phyloP scores from a whole-genome alignment of 2,113 vertebrate genomes.

The Myiopsitta monachus region DNA sequence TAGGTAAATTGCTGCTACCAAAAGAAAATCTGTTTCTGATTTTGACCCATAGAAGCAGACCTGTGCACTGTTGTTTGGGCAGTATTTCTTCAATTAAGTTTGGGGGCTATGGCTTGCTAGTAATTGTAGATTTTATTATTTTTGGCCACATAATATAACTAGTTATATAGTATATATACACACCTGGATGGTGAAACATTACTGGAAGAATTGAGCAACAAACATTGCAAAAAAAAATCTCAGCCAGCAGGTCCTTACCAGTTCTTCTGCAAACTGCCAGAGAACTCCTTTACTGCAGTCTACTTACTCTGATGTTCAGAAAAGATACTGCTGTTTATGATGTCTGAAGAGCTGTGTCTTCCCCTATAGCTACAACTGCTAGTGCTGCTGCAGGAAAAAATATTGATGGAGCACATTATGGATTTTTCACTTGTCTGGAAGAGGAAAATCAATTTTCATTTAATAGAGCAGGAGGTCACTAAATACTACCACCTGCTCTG shows the following conservation, averaged over 20 bases:
- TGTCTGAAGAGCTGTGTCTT: not conserved
- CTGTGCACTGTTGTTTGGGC: not conserved
- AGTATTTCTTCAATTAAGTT: not conserved
- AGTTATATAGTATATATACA: not conserved
- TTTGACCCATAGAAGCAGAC: not conserved
- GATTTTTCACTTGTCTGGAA: conserved; percentile 36
- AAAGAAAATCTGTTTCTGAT: not conserved
- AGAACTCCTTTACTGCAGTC: not conserved
- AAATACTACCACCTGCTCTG: conserved; percentile 7
- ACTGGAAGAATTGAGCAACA: not conserved
- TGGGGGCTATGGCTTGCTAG: not conserved
- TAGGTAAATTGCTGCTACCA: not conserved
- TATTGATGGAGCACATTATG: conserved; percentile 36
- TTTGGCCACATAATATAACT: not conserved
- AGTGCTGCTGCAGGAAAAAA: not conserved
- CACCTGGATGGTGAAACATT: not conserved
- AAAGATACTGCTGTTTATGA: not conserved
- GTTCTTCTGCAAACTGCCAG: not conserved
- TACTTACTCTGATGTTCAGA: not conserved
- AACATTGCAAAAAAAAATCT: not conserved
- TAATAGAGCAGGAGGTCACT: not conserved
- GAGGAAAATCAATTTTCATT: conserved; percentile 49
- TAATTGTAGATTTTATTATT: not conserved
- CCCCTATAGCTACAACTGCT: not conserved
- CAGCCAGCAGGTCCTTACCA: not conserved